Evolutionary conservation across 2,888 invertebrate species (phyloP).

Genomic region (Phengaris alcon): DNA sequence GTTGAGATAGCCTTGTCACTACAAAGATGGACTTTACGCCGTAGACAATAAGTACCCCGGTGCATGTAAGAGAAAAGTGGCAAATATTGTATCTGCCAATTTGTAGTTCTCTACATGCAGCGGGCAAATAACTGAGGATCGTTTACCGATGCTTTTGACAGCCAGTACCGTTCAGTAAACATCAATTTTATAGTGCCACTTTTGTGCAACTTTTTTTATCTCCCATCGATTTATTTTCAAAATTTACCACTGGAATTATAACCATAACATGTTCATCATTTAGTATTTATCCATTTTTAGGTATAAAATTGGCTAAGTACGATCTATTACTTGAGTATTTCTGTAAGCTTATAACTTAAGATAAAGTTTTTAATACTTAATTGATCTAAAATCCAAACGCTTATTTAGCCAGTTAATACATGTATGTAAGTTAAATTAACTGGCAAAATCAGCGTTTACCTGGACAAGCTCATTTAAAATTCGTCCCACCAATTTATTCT

Average conservation of each 20-base stretch:
- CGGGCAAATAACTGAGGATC: conserved; percentile 62
- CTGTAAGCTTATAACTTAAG: too few relatives aligned
- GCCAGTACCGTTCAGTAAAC: conserved; percentile 60
- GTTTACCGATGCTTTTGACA: conserved; percentile 71
- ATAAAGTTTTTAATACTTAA: too few relatives aligned
- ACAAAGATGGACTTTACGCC: conserved; percentile 40
- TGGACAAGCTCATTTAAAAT: conserved; percentile 51
- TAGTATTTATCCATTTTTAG: too few relatives aligned
- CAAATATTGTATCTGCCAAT: conserved; percentile 53
- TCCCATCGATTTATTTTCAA: conserved; percentile 31
- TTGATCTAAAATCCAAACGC: too few relatives aligned
- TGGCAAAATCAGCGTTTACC: conserved; percentile 43
- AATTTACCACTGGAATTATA: background rate
- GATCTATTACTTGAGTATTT: too few relatives aligned
- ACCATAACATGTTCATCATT: background rate
- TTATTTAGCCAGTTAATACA: background rate
- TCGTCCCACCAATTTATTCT: conserved; percentile 67
- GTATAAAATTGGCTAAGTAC: too few relatives aligned
- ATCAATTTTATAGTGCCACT: conserved; percentile 50
- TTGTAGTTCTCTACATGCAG: conserved; percentile 57
- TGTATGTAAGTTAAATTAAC: background rate
- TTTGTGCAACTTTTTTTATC: conserved; percentile 46
- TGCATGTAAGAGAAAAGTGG: conserved; percentile 37
- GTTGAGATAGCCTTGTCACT: conserved; percentile 28
- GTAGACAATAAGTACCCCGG: conserved; percentile 32